Evolutionary conservation across 1,140 invertebrate species (phyloP).

Genomic region (Drosophila asahinai): DNA sequence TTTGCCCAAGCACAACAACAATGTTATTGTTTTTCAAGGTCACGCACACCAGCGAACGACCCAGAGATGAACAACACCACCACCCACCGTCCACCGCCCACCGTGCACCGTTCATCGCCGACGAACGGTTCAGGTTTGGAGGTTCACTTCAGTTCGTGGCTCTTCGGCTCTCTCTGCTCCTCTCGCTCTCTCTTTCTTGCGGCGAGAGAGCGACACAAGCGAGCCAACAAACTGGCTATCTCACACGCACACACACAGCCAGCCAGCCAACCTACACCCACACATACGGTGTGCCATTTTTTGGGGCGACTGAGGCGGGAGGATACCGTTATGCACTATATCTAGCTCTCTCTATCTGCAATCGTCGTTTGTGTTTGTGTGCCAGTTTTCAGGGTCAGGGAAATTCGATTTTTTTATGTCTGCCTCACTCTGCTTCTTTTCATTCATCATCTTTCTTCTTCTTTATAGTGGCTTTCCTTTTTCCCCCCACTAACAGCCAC

Average conservation of each 20-base stretch:
- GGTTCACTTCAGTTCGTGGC: conserved; percentile 42
- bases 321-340: conserved; percentile 73
- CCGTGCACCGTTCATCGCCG: conserved; percentile 17
- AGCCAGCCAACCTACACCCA: conserved; percentile 5
- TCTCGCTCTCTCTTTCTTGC: conserved; percentile 11
- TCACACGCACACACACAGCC: conserved; percentile 14
- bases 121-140: conserved; percentile 29
- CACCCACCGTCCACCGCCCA: conserved; percentile 29
- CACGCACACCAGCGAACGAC: conserved; percentile 52
- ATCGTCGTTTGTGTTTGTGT: conserved; percentile 45
- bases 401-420: conserved; percentile 75
- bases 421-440: conserved; percentile 13
- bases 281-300: conserved; percentile 25
- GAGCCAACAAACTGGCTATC: conserved; percentile 48
- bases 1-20: conserved; percentile 60
- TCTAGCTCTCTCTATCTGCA: conserved; percentile 37
- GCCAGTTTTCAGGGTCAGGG: conserved; percentile 77
- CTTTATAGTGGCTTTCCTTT: conserved; percentile 39
- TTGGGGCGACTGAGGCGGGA: conserved; percentile 42
- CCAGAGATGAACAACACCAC: conserved; percentile 38
- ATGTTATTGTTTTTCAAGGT: conserved; percentile 81
- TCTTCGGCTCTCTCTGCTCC: conserved; percentile 18
- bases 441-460: conserved; percentile 30
- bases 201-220: conserved; percentile 47
- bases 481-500: conserved; percentile 8